These are phyloP conservation scores for Pandion haliaetus DNA, from an alignment of 2,113 vertebrate genomes.

Conservation along the genomic window DNA sequence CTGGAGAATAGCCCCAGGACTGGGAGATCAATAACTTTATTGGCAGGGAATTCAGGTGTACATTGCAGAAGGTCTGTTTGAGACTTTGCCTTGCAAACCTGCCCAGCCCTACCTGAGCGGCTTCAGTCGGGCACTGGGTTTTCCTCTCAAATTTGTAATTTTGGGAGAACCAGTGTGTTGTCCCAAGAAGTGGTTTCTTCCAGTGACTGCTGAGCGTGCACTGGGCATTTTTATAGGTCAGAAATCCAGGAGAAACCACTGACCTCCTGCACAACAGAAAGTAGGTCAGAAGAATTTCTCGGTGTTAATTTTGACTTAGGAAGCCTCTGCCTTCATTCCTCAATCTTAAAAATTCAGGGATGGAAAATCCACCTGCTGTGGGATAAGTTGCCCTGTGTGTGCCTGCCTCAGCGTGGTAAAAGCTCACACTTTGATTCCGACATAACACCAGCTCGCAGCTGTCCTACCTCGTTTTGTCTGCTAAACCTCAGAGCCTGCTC, in stretches of 20 bases:
- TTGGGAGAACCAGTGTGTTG: rapidly evolving
- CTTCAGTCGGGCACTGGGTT: background rate
- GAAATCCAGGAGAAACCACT: background rate
- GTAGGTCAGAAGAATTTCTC: background rate
- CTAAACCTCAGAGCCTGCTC: background rate
- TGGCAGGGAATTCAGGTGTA: background rate
- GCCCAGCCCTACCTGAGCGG: rapidly evolving
- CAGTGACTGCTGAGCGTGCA: background rate
- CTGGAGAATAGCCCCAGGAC: background rate
- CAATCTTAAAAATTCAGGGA: background rate
- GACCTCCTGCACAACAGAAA: background rate
- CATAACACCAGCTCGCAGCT: background rate
- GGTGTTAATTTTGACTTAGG: background rate
- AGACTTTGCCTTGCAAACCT: background rate
- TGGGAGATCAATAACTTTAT: background rate
- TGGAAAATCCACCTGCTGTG: background rate
- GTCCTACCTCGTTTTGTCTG: rapidly evolving
- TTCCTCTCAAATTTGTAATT: rapidly evolving
- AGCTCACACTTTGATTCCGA: background rate
- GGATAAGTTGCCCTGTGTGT: rapidly evolving
- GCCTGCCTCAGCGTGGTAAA: background rate
- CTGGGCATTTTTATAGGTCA: background rate
- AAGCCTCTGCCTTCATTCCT: background rate
- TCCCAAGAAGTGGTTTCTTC: background rate
- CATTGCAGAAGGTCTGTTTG: background rate